Conservation (phyloP, 2,888 invertebrate genomes). For the Leucophenga maculata region DNA sequence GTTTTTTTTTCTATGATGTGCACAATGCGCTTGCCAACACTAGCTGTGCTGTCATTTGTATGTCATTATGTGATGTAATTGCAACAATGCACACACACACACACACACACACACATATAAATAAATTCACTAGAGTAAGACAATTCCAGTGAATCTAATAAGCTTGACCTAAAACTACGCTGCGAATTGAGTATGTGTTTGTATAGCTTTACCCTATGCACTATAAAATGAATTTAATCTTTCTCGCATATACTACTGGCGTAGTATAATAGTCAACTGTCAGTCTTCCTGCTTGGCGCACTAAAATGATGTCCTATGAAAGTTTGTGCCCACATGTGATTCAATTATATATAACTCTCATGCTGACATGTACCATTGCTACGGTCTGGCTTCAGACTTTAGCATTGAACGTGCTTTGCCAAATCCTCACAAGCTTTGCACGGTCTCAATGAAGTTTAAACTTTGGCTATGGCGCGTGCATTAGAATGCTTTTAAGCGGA, state of each 20-base stretch:
- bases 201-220: too few species aligned
- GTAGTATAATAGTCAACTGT: too few species aligned
- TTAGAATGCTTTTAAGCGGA: constrained; percentile 14
- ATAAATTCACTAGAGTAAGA: constrained; percentile 25
- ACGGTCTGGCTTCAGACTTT: too few species aligned
- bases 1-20: background rate
- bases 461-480: background rate
- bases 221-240: too few species aligned
- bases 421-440: background rate
- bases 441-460: background rate
- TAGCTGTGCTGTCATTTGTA: constrained; percentile 40
- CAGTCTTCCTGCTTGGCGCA: too few species aligned
- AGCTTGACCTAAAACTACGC: constrained; percentile 51
- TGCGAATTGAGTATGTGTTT: background rate
- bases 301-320: too few species aligned
- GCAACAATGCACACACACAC: constrained; percentile 39
- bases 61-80: constrained; percentile 47
- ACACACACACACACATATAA: too few species aligned
- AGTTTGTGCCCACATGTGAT: too few species aligned
- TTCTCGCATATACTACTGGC: too few species aligned
- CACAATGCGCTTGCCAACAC: background rate
- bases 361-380: too few species aligned
- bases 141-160: constrained; percentile 39
- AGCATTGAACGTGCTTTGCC: background rate
- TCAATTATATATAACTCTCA: too few species aligned